A percentile compares a stretch with the other conserved stretches of the same genome.
Conservation (phyloP, 2,113 vertebrate species). For the Recurvirostra avosetta region DNA sequence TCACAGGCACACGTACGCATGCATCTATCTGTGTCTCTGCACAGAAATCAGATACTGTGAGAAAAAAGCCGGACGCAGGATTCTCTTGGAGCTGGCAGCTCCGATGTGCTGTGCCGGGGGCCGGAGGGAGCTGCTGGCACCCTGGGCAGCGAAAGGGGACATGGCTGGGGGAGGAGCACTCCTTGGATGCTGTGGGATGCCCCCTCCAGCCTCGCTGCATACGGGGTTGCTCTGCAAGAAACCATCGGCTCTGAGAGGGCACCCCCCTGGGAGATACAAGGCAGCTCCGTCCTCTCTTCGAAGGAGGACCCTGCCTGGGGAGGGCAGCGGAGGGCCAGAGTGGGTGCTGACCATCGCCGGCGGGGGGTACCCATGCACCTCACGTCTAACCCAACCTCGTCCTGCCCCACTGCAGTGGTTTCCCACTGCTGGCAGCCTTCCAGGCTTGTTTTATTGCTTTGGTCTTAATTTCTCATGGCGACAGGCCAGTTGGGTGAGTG, state of each 20-base stretch:
- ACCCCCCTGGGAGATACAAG: not conserved
- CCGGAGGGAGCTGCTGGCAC: not conserved
- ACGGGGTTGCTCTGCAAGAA: not conserved
- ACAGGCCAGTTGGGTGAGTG: not conserved
- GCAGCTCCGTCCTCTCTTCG: not conserved
- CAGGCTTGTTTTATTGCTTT: not conserved
- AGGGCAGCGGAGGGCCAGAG: not conserved
- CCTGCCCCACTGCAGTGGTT: not conserved
- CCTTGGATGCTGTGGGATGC: not conserved
- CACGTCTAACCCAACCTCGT: fast-evolving
- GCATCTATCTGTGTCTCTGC: not conserved
- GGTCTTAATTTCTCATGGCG: not conserved
- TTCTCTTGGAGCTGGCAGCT: not conserved
- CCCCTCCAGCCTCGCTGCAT: fast-evolving
- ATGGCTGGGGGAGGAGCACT: fast-evolving
- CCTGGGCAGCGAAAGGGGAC: not conserved
- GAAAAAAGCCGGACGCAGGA: not conserved
- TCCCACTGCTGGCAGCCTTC: not conserved
- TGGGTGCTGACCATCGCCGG: fast-evolving
- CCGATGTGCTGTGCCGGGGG: not conserved
- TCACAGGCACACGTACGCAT: fast-evolving
- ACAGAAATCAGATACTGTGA: not conserved
- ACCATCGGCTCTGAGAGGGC: not conserved
- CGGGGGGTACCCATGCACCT: fast-evolving
- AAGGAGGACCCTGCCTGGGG: not conserved